These are phyloP conservation scores for Nomada ferruginata DNA, from an alignment of 2,888 invertebrate genomes.

Conservation along the genomic window DNA sequence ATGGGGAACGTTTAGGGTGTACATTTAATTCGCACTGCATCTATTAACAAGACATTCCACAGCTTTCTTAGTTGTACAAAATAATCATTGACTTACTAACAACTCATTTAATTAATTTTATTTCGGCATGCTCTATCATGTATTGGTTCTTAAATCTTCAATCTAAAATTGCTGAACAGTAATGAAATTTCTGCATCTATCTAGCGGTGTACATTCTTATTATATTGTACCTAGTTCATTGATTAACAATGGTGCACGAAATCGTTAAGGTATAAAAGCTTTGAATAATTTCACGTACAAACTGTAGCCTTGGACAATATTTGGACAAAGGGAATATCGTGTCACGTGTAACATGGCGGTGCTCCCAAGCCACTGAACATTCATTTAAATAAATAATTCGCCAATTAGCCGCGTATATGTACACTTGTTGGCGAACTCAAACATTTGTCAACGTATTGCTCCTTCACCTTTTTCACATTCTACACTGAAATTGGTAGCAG, in stretches of 20 bases:
- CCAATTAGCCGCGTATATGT: background rate
- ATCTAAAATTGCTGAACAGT: too few relatives aligned
- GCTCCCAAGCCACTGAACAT: background rate
- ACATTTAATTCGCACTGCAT: background rate
- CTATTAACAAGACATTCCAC: too few relatives aligned
- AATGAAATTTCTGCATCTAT: too few relatives aligned
- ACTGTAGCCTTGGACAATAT: background rate
- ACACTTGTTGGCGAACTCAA: background rate
- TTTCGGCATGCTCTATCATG: too few relatives aligned
- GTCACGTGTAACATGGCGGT: background rate
- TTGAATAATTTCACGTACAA: constrained; percentile 5
- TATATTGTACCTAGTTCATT: background rate
- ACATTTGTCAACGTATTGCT: background rate
- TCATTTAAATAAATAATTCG: constrained; percentile 13
- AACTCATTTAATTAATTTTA: too few relatives aligned
- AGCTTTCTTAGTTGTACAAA: too few relatives aligned
- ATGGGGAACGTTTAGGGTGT: background rate
- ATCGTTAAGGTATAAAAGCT: background rate
- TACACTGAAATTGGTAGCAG: background rate
- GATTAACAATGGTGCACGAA: background rate
- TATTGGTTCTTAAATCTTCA: too few relatives aligned
- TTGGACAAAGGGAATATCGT: constrained; percentile 1
- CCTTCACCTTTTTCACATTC: background rate
- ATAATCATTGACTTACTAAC: too few relatives aligned
- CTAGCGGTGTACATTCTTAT: too few relatives aligned